phyloP scores from a whole-genome alignment of 2,113 vertebrate species.

The Anolis carolinensis region DNA sequence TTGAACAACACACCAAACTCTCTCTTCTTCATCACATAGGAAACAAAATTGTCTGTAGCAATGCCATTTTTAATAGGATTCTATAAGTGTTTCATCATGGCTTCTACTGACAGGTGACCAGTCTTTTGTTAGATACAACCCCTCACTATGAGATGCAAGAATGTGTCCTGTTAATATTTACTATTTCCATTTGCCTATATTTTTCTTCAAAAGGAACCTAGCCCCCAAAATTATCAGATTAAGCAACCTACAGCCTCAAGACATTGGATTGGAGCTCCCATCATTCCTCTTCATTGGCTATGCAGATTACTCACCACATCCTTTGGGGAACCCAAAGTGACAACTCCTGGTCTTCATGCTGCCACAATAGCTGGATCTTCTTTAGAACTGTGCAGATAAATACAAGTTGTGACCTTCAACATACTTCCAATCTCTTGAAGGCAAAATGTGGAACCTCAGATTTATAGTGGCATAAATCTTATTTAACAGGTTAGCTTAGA shows the following conservation, averaged over 20 bases:
- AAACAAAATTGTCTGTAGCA: neutral
- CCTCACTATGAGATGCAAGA: slow-evolving; percentile 42
- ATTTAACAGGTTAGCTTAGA: no score
- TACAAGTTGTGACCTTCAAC: no score
- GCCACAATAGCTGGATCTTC: no score
- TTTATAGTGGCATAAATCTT: no score
- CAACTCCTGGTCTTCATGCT: no score
- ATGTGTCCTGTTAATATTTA: slow-evolving; percentile 23
- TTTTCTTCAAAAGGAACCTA: slow-evolving; percentile 26
- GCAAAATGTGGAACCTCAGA: no score
- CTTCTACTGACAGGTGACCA: slow-evolving; percentile 24
- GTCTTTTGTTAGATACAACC: slow-evolving; percentile 47
- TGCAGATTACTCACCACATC: no score
- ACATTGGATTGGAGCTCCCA: neutral
- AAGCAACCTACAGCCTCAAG: neutral
- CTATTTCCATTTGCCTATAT: rapidly evolving
- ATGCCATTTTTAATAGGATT: neutral
- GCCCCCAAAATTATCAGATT: no score
- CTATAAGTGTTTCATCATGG: neutral
- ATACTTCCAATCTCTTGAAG: no score
- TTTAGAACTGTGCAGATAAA: no score
- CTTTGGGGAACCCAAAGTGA: no score
- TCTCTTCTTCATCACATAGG: neutral
- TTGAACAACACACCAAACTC: neutral
- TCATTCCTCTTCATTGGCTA: no score